phyloP scores from a whole-genome alignment of 1,140 invertebrate species.

The Chelonus insularis region DNA sequence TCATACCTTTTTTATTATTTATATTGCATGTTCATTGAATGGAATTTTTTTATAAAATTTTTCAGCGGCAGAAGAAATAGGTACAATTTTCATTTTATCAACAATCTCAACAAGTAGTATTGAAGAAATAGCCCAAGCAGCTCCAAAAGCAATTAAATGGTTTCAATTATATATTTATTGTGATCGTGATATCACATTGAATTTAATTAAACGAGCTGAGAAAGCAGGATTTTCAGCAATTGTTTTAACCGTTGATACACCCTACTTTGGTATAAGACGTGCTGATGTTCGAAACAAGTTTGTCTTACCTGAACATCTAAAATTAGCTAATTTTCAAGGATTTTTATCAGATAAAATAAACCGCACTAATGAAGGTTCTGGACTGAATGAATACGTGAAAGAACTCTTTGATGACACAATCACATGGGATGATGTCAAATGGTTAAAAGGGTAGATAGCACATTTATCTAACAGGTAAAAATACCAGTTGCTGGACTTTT shows the following conservation, averaged over 20 bases:
- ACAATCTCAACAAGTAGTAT: conserved; percentile 86
- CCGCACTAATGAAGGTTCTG: conserved; percentile 63
- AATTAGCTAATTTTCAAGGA: conserved; percentile 74
- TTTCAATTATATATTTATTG: conserved; percentile 91
- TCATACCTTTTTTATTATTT: not conserved
- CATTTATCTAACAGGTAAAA: too few species aligned
- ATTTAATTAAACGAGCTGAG: conserved; percentile 80
- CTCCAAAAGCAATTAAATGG: conserved; percentile 79
- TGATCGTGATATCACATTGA: conserved; percentile 74
- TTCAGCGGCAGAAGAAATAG: conserved; percentile 73
- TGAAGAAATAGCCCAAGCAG: conserved; percentile 81
- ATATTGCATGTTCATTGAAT: not conserved
- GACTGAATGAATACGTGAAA: conserved; percentile 75
- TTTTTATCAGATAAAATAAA: conserved; percentile 64
- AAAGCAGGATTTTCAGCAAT: conserved; percentile 84
- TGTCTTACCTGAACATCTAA: conserved; percentile 76
- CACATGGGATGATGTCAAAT: conserved; percentile 82
- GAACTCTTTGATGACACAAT: conserved; percentile 77
- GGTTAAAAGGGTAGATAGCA: conserved; percentile 83
- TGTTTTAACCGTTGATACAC: conserved; percentile 89
- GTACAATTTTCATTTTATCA: conserved; percentile 80
- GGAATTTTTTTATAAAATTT: conserved; percentile 26
- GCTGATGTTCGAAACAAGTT: conserved; percentile 86
- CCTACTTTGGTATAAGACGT: conserved; percentile 78
- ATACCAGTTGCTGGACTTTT: too few species aligned